phyloP scores from a whole-genome alignment of 2,797 vertebrate genomes.

The Channallabes apus region DNA sequence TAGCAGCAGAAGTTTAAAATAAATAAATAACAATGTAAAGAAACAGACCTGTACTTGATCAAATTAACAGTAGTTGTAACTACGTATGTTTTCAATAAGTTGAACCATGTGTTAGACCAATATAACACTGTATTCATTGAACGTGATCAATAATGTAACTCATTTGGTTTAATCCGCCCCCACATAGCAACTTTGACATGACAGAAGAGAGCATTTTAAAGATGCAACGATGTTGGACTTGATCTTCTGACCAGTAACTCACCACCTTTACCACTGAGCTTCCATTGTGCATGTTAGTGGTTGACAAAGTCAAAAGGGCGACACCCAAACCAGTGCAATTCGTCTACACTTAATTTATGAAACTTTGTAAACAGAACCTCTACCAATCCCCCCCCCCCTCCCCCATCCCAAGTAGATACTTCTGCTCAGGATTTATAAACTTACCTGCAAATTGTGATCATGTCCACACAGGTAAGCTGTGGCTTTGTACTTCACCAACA shows the following conservation, averaged over 20 bases:
- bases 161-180: too few relatives aligned
- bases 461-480: constrained; percentile 90
- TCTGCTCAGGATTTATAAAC: constrained; percentile 15
- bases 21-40: too few relatives aligned
- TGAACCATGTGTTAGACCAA: too few relatives aligned
- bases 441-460: constrained; percentile 93
- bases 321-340: neutral
- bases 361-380: neutral
- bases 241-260: neutral
- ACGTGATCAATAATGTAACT: too few relatives aligned
- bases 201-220: neutral
- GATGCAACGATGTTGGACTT: neutral
- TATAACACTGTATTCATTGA: too few relatives aligned
- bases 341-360: neutral
- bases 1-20: neutral
- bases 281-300: neutral
- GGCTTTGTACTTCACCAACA: constrained; percentile 80
- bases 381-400: too few relatives aligned
- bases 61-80: too few relatives aligned
- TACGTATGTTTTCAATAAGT: too few relatives aligned
- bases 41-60: neutral
- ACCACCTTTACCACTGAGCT: neutral
- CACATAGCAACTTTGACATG: neutral
- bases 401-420: neutral
- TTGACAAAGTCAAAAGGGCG: neutral